Conservation (phyloP, 2,888 invertebrate species). For the Villa cingulata region DNA sequence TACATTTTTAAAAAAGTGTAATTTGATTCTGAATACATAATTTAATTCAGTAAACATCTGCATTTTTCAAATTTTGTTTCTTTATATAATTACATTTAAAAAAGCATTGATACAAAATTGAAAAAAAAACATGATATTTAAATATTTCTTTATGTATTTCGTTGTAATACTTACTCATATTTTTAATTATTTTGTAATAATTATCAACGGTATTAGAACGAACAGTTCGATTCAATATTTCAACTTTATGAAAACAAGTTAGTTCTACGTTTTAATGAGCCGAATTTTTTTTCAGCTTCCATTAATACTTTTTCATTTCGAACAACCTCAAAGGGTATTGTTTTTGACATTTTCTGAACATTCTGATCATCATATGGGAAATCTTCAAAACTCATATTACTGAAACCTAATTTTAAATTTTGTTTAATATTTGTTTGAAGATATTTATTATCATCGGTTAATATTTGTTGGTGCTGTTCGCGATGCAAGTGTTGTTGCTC, state of each 20-base stretch:
- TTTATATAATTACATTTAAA: no score
- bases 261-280: conserved; percentile 38
- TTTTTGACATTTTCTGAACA: conserved; percentile 28
- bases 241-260: conserved; percentile 43
- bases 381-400: conserved; percentile 63
- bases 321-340: conserved; percentile 52
- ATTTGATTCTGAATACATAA: no score
- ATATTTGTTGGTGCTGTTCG: conserved; percentile 21
- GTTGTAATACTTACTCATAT: no score
- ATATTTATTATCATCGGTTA: conserved; percentile 21
- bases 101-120: no score
- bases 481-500: background rate
- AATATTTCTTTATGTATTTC: no score
- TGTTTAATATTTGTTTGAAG: conserved; percentile 35
- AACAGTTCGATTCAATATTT: no score
- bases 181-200: no score
- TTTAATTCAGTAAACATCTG: no score
- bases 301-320: conserved; percentile 38
- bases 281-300: conserved; percentile 39
- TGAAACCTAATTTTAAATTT: conserved; percentile 45
- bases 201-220: no score
- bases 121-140: no score
- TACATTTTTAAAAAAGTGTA: no score
- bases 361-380: conserved; percentile 53
- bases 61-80: no score